Conservation (phyloP, 2,888 invertebrate genomes). For the Andrena marginata region DNA sequence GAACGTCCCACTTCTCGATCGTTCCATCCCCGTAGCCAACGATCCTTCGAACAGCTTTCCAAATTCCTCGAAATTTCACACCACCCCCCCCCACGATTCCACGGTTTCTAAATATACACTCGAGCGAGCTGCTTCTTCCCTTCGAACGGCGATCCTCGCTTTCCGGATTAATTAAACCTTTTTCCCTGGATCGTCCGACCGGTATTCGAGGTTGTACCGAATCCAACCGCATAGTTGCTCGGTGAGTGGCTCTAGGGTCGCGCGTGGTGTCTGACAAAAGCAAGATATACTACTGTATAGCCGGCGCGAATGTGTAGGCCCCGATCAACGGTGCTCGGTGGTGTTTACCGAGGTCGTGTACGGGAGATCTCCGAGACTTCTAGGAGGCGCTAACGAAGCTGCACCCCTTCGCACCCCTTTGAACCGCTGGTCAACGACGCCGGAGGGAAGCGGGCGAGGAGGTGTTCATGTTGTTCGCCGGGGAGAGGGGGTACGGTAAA, state of each 20-base stretch:
- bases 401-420: slow-evolving; percentile 68
- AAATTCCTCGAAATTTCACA: background rate
- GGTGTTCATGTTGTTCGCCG: slow-evolving; percentile 32
- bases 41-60: background rate
- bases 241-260: slow-evolving; percentile 12
- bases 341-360: slow-evolving; percentile 64
- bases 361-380: slow-evolving; percentile 57
- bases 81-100: background rate
- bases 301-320: slow-evolving; percentile 10
- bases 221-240: slow-evolving; percentile 30
- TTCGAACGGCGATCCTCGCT: background rate
- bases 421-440: slow-evolving; percentile 6
- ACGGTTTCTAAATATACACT: background rate
- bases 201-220: slow-evolving; percentile 21
- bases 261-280: slow-evolving; percentile 12
- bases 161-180: slow-evolving; percentile 46
- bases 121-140: background rate
- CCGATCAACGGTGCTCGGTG: slow-evolving; percentile 14
- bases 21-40: background rate
- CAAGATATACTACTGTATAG: slow-evolving; percentile 17
- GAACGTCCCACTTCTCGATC: slow-evolving; percentile 12
- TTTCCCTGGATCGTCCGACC: slow-evolving; percentile 8
- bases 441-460: slow-evolving; percentile 13
- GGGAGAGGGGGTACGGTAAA: slow-evolving; percentile 76
- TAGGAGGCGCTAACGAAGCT: slow-evolving; percentile 77